Evolutionary conservation across 2,113 vertebrate species (phyloP).

Genomic region (Harpagus bidentatus): DNA sequence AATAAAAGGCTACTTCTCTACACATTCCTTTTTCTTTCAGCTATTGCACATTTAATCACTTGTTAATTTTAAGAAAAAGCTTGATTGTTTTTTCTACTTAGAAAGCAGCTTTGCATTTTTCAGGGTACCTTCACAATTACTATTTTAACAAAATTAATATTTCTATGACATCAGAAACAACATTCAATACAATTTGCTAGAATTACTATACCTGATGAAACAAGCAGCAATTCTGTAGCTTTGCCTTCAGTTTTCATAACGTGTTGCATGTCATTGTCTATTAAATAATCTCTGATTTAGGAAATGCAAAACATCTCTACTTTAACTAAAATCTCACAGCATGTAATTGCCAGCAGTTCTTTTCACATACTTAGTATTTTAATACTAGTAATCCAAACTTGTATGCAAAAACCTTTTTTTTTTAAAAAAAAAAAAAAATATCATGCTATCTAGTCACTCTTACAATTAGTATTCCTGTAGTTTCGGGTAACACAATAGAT

Average conservation of each 20-base stretch:
- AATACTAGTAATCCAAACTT: not conserved
- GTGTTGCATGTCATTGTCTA: not conserved
- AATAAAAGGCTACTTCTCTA: not conserved
- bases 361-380: not conserved
- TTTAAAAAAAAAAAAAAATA: not conserved
- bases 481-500: slow-evolving; percentile 66
- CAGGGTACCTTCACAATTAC: not conserved
- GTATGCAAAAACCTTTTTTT: not conserved
- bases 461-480: slow-evolving; percentile 46
- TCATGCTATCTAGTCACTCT: not conserved
- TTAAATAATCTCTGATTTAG: slow-evolving; percentile 7
- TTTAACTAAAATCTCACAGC: not conserved
- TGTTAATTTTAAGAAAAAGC: not conserved
- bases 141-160: not conserved
- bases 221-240: slow-evolving; percentile 47
- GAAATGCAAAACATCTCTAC: not conserved
- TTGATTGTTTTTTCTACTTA: not conserved
- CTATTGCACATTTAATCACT: not conserved
- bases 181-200: not conserved
- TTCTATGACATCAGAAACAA: slow-evolving; percentile 1
- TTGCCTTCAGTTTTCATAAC: slow-evolving; percentile 1
- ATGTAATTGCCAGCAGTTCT: slow-evolving; percentile 10
- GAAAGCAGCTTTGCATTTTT: not conserved
- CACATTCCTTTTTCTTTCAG: not conserved
- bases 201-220: slow-evolving; percentile 64